Conservation (phyloP, 2,113 vertebrate genomes). For the Oophaga pumilio region DNA sequence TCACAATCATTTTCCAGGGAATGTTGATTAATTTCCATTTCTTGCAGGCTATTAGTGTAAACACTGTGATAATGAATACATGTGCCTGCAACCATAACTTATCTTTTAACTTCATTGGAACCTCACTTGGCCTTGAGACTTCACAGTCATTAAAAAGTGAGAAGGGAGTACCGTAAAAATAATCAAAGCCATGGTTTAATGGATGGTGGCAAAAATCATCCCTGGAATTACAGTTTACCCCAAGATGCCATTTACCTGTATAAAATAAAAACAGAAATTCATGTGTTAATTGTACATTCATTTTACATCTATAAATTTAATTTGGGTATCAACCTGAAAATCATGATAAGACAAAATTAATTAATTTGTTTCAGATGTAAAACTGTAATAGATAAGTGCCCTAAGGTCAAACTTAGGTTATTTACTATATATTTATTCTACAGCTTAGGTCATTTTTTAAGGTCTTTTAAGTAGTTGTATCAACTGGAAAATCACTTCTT, state of each 20-base stretch:
- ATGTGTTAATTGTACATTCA: background rate
- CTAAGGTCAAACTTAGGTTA: too few species aligned
- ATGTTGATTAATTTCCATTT: slow-evolving; percentile 64
- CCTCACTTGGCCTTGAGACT: slow-evolving; percentile 63
- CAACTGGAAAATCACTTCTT: too few species aligned
- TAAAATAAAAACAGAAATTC: background rate
- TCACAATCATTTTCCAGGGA: slow-evolving; percentile 59
- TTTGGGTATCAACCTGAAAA: too few species aligned
- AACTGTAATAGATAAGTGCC: too few species aligned
- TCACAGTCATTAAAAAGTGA: slow-evolving; percentile 79
- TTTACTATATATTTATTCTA: too few species aligned
- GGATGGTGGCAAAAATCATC: slow-evolving; percentile 90
- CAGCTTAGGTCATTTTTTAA: too few species aligned
- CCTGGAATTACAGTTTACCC: slow-evolving; percentile 80
- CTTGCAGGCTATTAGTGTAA: slow-evolving; percentile 69
- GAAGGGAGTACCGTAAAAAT: slow-evolving; percentile 86
- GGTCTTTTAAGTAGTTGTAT: too few species aligned
- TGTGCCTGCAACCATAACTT: slow-evolving; percentile 62
- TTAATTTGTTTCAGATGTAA: too few species aligned
- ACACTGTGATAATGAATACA: slow-evolving; percentile 63
- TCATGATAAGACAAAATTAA: too few species aligned
- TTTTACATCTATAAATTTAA: background rate
- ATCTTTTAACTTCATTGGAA: slow-evolving; percentile 66
- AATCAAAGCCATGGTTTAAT: slow-evolving; percentile 85
- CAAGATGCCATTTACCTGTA: slow-evolving; percentile 93